Percentiles rank a stretch among this genome's conserved stretches.
These are phyloP conservation scores for Therioaphis trifolii DNA, from an alignment of 2,888 invertebrate species.

Conservation along the genomic window DNA sequence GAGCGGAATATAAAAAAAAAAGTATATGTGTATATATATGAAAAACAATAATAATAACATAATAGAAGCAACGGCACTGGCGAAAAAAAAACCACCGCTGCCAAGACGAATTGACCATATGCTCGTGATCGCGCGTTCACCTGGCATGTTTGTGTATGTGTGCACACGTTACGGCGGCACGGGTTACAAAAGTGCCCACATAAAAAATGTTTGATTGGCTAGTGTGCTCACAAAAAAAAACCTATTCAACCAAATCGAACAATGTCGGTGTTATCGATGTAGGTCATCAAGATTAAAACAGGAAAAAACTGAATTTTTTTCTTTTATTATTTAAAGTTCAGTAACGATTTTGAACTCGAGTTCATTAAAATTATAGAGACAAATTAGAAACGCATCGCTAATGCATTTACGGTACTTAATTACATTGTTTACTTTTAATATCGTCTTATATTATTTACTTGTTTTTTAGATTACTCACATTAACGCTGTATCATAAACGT, in stretches of 20 bases:
- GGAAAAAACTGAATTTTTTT: neutral
- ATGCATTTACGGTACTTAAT: too few relatives aligned
- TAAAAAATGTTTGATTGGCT: constrained; percentile 48
- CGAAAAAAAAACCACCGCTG: constrained; percentile 39
- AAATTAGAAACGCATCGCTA: neutral
- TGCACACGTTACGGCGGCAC: neutral
- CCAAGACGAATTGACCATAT: constrained; percentile 62
- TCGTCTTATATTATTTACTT: too few relatives aligned
- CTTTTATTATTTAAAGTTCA: neutral
- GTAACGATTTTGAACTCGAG: too few relatives aligned
- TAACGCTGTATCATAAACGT: too few relatives aligned
- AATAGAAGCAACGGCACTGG: constrained; percentile 15
- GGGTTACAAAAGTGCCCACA: neutral
- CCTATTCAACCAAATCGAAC: constrained; percentile 45
- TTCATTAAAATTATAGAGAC: neutral
- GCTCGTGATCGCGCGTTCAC: constrained; percentile 29
- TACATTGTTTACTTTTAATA: too few relatives aligned
- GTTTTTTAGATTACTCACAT: too few relatives aligned
- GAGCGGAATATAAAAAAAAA: neutral
- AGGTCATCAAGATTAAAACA: constrained; percentile 34
- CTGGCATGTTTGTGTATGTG: constrained; percentile 44
- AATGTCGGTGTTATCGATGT: constrained; percentile 48
- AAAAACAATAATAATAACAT: constrained; percentile 20
- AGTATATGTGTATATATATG: too few relatives aligned
- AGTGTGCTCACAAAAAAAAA: constrained; percentile 7